phyloP scores from a whole-genome alignment of 2,113 vertebrate genomes.

The Psittacus erithacus region DNA sequence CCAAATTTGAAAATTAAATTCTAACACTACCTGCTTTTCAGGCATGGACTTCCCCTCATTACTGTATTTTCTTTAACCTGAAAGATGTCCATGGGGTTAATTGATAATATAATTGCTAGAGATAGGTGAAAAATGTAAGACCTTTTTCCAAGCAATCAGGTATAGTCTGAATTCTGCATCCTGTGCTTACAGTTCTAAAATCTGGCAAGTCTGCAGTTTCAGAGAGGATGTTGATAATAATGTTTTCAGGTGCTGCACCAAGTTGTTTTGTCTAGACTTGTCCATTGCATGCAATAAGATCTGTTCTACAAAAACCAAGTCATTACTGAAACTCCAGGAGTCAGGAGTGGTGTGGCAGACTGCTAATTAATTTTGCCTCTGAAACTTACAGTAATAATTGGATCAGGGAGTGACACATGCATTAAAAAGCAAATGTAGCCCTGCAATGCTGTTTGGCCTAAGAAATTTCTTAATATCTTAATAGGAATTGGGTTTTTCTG shows the following conservation, averaged over 20 bases:
- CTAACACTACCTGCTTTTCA: neutral
- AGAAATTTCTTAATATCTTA: conserved; percentile 37
- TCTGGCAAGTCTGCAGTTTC: neutral
- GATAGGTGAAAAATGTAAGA: neutral
- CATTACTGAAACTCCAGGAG: conserved; percentile 72
- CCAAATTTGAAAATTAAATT: neutral
- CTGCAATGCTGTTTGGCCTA: neutral
- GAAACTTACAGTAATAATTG: conserved; percentile 70
- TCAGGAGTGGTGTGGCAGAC: conserved; percentile 55
- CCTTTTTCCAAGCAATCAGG: neutral
- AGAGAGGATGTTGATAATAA: conserved; percentile 2
- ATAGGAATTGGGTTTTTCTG: neutral
- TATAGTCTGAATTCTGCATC: neutral
- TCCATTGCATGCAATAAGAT: conserved; percentile 60
- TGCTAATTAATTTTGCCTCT: conserved; percentile 79
- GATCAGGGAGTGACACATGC: conserved; percentile 36
- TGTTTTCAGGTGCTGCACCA: conserved; percentile 1
- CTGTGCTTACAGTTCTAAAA: neutral
- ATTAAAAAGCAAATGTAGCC: conserved; percentile 44
- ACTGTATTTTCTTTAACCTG: neutral
- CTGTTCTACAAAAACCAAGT: conserved; percentile 68
- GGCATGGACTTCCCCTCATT: neutral
- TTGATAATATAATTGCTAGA: neutral
- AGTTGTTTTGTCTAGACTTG: conserved; percentile 74
- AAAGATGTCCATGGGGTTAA: neutral